Conservation (phyloP, 2,888 invertebrate genomes). For the Eilema caniola region DNA sequence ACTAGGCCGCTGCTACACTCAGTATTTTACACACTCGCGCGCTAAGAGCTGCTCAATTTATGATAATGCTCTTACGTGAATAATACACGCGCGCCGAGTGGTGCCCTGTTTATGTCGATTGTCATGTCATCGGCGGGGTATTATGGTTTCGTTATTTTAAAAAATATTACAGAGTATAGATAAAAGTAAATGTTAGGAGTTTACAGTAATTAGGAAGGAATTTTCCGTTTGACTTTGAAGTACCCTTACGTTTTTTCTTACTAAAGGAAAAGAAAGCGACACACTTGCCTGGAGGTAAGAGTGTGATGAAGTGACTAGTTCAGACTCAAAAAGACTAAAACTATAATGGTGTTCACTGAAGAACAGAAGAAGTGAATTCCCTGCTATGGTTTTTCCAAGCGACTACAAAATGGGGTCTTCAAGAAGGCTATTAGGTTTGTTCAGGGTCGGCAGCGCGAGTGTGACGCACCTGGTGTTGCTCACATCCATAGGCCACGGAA, state of each 20-base stretch:
- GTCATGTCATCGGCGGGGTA: constrained; percentile 43
- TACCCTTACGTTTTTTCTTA: neutral
- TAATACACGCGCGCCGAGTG: constrained; percentile 54
- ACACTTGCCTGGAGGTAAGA: too few species aligned
- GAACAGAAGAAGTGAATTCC: too few species aligned
- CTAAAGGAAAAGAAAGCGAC: neutral
- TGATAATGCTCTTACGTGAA: constrained; percentile 53
- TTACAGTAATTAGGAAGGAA: neutral
- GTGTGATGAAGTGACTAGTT: too few species aligned
- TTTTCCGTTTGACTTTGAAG: neutral
- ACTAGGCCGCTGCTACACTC: constrained; percentile 19
- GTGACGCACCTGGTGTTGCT: too few species aligned
- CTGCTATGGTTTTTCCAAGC: too few species aligned
- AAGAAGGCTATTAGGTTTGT: too few species aligned
- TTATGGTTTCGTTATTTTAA: constrained; percentile 33
- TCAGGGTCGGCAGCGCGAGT: too few species aligned
- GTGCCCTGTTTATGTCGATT: constrained; percentile 48
- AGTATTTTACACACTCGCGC: constrained; percentile 28
- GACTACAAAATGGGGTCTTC: too few species aligned
- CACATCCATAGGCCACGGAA: too few species aligned
- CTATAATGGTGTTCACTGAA: too few species aligned
- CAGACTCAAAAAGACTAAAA: too few species aligned
- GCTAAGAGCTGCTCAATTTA: constrained; percentile 51
- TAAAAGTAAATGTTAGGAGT: neutral
- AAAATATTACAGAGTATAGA: constrained; percentile 6